These are phyloP conservation scores for Adela reaumurella DNA, from an alignment of 2,888 invertebrate genomes.

Conservation along the genomic window DNA sequence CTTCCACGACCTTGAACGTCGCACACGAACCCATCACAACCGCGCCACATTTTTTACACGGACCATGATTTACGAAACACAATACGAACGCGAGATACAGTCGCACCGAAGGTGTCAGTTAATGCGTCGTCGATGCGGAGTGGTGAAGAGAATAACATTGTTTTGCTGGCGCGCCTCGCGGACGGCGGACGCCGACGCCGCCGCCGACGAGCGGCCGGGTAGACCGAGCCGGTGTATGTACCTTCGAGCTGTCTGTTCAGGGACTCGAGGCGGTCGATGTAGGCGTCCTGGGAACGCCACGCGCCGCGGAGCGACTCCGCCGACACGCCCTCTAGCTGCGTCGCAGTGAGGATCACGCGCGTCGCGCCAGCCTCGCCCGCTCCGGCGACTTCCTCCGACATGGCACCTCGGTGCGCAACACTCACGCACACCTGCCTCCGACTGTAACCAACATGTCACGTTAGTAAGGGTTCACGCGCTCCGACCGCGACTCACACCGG, in stretches of 20 bases:
- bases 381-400: constrained; percentile 48
- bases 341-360: constrained; percentile 61
- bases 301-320: constrained; percentile 64
- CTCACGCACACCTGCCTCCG: background rate
- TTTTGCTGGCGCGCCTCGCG: constrained; percentile 27
- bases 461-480: background rate
- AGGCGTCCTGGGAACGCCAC: constrained; percentile 74
- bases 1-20: background rate
- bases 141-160: constrained; percentile 28
- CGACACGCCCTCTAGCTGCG: constrained; percentile 61
- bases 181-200: constrained; percentile 25
- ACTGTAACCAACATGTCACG: background rate
- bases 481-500: background rate
- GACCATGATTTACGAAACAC: constrained; percentile 27
- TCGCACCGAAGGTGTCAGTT: constrained; percentile 50
- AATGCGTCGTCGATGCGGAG: constrained; percentile 52
- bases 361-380: constrained; percentile 28
- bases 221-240: constrained; percentile 50
- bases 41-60: constrained; percentile 32
- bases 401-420: constrained; percentile 21
- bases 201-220: constrained; percentile 27
- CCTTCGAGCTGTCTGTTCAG: constrained; percentile 75
- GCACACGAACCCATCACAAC: constrained; percentile 11
- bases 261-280: constrained; percentile 71
- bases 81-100: constrained; percentile 27